Conservation (phyloP, 2,888 invertebrate species). For the Lycocerus yunnanus region DNA sequence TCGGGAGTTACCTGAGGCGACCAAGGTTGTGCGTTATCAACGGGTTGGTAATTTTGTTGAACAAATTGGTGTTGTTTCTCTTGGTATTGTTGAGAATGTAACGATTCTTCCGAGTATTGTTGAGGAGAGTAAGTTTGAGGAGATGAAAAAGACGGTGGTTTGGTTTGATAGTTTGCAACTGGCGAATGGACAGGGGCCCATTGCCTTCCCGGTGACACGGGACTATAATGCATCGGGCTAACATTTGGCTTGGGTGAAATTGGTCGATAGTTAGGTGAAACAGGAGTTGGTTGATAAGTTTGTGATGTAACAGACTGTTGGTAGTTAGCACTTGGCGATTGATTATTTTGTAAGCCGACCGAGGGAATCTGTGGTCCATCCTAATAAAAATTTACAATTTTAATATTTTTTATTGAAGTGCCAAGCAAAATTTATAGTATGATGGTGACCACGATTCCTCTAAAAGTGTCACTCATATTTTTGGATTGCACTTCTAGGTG, state of each 20-base stretch:
- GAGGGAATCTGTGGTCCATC: conserved; percentile 51
- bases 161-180: conserved; percentile 45
- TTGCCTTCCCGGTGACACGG: conserved; percentile 49
- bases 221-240: conserved; percentile 44
- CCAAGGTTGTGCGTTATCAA: background rate
- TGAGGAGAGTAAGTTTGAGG: conserved; percentile 16
- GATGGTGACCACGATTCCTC: conserved; percentile 23
- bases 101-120: conserved; percentile 1
- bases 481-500: background rate
- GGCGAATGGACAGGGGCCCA: conserved; percentile 59
- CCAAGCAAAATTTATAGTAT: background rate
- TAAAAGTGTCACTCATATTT: background rate
- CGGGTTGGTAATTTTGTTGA: conserved; percentile 34
- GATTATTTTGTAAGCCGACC: conserved; percentile 40
- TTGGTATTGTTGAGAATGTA: conserved; percentile 11
- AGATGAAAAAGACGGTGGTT: conserved; percentile 46
- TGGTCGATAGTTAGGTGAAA: conserved; percentile 39
- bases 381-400: conserved; percentile 38
- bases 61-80: conserved; percentile 31
- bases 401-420: background rate
- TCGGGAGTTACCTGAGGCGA: background rate
- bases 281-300: conserved; percentile 53
- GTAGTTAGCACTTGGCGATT: conserved; percentile 29
- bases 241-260: conserved; percentile 39
- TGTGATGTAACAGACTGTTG: conserved; percentile 21